Evolutionary conservation across 2,888 invertebrate species (phyloP).

Genomic region (Luperina testacea): DNA sequence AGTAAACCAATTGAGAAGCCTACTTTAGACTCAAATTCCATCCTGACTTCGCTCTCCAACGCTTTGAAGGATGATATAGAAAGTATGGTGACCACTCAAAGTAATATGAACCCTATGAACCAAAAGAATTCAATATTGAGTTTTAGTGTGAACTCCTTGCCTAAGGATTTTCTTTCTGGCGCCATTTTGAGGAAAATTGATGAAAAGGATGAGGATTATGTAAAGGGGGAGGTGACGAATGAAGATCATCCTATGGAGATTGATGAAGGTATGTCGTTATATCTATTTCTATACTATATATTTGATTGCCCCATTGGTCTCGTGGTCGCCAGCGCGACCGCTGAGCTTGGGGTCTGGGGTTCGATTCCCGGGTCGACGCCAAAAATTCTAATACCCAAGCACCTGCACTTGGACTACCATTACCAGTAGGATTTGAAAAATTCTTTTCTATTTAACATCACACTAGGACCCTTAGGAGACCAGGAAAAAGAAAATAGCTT

Average conservation of each 20-base stretch:
- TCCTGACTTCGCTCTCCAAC: conserved; percentile 40
- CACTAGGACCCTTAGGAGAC: no score
- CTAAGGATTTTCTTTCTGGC: conserved; percentile 72
- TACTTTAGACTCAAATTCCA: conserved; percentile 31
- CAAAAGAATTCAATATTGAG: conserved; percentile 62
- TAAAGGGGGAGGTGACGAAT: conserved; percentile 48
- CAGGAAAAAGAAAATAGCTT: no score
- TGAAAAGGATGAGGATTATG: conserved; percentile 52
- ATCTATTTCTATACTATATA: no score
- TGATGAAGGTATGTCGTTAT: conserved; percentile 75
- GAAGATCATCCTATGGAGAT: conserved; percentile 77
- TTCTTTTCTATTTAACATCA: no score
- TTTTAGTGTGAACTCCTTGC: conserved; percentile 70
- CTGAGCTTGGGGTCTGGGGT: no score
- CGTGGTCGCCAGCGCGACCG: no score
- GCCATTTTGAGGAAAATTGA: conserved; percentile 54
- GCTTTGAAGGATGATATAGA: conserved; percentile 52
- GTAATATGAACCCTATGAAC: conserved; percentile 27
- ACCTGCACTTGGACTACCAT: no score
- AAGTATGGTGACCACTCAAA: conserved; percentile 17
- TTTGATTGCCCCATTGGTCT: no score
- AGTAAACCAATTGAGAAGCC: conserved; percentile 55
- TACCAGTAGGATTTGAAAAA: no score
- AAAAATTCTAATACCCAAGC: not conserved
- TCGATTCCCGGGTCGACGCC: no score